Base-by-base conservation (phyloP, 2,888 invertebrate species). In the Urechis unicinctus region DNA sequence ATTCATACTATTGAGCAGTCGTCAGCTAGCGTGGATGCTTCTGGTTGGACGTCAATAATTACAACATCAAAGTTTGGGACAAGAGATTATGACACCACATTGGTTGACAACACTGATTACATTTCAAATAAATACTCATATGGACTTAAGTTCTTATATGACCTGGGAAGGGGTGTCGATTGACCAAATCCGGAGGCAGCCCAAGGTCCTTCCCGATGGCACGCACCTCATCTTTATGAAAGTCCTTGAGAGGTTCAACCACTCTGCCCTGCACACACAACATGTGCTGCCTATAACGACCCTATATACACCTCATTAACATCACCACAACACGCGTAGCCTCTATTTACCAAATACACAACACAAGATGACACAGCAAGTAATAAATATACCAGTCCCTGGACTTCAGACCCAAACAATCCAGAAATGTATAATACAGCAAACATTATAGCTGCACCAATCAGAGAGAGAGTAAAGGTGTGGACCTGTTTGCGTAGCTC, bases 211-310 rank as follows among this genome's bases (percentile, higher is more conserved):
- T 81, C 52, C 98, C 98, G 62, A 98, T 81, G 56, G 85, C 84
- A 57, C 97, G 84, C 25, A 92, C 91, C 83, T 97, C 97, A 75
- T 97, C 97, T 82, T 98, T 98, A 79, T 99, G 98, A 78, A 98
- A 99, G 81, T 98, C 97, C 79, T 88, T 88, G 55, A 98, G 82
- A n/a, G 98, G 98, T 79, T 98, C 98, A 13, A 98, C 88, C 24
- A 98, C 95, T 53, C 91, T 83, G 13, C 95, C 94, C 73, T 82
- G 71, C 28, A 65, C 30, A 44, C n/a, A 50, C 5, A 36, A 36
- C 17, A 17, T 17, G 17, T 36, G 17, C 17, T 36, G 6, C 36
- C n/a, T n/a, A n/a, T n/a, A n/a, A n/a, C n/a, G n/a, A n/a, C n/a
- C n/a, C n/a, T n/a, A n/a, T n/a, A n/a, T n/a, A n/a, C n/a, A n/a